Base-by-base conservation (phyloP, 1,140 invertebrate genomes). In the Neodiprion pinetum region DNA sequence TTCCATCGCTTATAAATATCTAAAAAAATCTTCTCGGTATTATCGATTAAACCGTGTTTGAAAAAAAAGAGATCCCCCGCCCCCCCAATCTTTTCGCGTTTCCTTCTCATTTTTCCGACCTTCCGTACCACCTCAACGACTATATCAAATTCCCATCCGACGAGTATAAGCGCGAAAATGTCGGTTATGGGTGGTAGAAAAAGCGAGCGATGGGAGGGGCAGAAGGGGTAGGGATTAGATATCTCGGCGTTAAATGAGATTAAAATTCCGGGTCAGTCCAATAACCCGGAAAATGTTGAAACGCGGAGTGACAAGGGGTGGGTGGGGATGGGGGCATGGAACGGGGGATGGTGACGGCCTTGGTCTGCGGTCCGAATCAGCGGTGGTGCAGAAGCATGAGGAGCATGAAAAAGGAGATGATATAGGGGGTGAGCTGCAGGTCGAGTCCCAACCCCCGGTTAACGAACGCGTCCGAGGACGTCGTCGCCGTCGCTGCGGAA, bases 191-290 rank as follows among this genome's bases (percentile, higher is more conserved):
- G 17, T 65, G 7, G 12, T 1, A 65, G 28, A 40, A 40, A 40
- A 40, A 40, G 28, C 17, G 28, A 40, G 5, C 28, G 1, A 5
- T 5, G 28, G 1, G 17, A 17, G 67, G 17, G 17, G 67, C 21
- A 11, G 67, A 0, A 14, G 67, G n/a, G 12, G 40, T 10, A 11
- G 23, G 10, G 11, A 69, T 11, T 47, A 17, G 67, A 40, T 21
- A 14, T 69, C 40, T 47, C 12, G 40, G 40, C 21, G 14, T 21
- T 21, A 21, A 14, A 68, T 69, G 49, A 75, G 74, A 84, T 85
- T 83, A 82, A 85, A 84, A 86, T 83, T 85, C 79, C 75, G 75
- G 48, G 75, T 77, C 79, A 84, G 80, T 80, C 79, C 79, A 70
- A 17, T 71, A 73, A 66, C 73, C 77, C 72, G 73, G 75, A 72